Conservation (phyloP, 2,113 vertebrate species). For the Speoplatyrhinus poulsoni region DNA sequence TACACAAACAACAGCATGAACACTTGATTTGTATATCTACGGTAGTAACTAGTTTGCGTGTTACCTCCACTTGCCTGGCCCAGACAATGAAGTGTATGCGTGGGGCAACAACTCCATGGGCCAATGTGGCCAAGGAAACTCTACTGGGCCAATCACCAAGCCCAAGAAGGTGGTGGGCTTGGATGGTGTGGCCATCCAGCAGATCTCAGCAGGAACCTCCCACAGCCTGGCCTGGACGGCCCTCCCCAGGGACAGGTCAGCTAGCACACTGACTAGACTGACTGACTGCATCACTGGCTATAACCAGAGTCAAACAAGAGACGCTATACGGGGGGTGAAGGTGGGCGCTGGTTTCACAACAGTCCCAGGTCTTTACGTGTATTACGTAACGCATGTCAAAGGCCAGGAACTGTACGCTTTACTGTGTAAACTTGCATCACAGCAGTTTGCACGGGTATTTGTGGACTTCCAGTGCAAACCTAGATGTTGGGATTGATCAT, state of each 20-base stretch:
- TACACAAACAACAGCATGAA: neutral
- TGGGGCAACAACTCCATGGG: constrained; percentile 99
- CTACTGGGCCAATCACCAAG: constrained; percentile 96
- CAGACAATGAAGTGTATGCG: constrained; percentile 98
- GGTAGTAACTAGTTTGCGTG: constrained; percentile 5
- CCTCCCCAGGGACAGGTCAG: constrained; percentile 94
- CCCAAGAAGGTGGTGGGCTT: constrained; percentile 97
- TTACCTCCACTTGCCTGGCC: neutral
- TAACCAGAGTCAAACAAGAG: too few relatives aligned
- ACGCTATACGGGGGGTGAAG: too few relatives aligned
- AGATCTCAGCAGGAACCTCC: constrained; percentile 95
- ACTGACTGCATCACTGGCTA: too few relatives aligned
- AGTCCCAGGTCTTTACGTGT: neutral
- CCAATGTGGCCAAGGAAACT: constrained; percentile 97
- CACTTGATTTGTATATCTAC: neutral
- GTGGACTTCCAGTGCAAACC: neutral
- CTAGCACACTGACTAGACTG: neutral
- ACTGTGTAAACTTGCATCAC: neutral
- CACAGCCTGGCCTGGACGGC: constrained; percentile 98
- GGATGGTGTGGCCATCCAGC: constrained; percentile 94
- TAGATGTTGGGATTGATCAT: neutral
- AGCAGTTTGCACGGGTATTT: neutral
- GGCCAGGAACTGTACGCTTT: neutral
- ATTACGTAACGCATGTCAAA: constrained; percentile 5
- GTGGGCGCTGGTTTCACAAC: constrained; percentile 11